phyloP scores from a whole-genome alignment of 2,113 vertebrate genomes.

The Pseudopodoces humilis region DNA sequence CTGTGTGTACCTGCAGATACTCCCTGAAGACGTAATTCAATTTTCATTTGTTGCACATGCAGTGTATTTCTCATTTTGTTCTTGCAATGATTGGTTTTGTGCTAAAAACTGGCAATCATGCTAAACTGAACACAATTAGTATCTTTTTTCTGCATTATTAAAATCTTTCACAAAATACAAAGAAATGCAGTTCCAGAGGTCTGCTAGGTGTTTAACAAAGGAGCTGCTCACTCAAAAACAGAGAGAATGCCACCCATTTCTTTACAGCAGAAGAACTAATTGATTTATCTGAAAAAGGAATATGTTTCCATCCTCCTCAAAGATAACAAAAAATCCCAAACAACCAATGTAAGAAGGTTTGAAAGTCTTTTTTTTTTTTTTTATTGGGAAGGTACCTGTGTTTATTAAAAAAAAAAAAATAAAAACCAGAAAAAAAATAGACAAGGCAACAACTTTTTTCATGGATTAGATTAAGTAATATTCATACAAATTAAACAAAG shows the following conservation, averaged over 20 bases:
- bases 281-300: neutral
- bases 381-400: neutral
- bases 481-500: neutral
- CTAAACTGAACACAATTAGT: neutral
- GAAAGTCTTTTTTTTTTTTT: neutral
- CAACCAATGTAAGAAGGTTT: neutral
- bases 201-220: neutral
- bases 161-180: neutral
- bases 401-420: neutral
- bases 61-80: neutral
- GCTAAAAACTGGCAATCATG: neutral
- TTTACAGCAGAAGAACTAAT: neutral
- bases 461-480: neutral
- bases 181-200: neutral
- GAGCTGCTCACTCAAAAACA: neutral
- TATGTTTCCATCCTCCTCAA: neutral
- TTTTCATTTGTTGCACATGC: neutral
- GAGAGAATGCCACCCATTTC: neutral
- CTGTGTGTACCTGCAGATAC: neutral
- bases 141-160: neutral
- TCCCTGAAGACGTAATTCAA: neutral
- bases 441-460: neutral
- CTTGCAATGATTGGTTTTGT: neutral
- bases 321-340: neutral
- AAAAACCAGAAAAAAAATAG: too few relatives aligned